Conservation (phyloP, 2,113 vertebrate species). For the Dipodomys spectabilis region DNA sequence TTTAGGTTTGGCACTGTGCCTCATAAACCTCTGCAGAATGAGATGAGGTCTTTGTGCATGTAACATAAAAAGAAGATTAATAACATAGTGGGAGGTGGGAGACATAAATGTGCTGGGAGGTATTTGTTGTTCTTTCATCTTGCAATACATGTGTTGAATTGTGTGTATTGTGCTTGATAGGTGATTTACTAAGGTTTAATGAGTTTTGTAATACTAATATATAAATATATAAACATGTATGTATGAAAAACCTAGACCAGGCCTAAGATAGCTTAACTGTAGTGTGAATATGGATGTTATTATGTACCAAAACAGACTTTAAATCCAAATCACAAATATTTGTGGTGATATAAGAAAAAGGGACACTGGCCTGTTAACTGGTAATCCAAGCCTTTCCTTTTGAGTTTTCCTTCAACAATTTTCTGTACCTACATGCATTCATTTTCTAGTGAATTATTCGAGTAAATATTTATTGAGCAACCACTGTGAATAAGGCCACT, state of each 20-base stretch:
- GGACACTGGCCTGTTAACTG: slow-evolving; percentile 23
- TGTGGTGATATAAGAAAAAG: slow-evolving; percentile 34
- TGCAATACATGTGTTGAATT: neutral
- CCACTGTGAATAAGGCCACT: slow-evolving; percentile 2
- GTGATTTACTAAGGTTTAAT: slow-evolving; percentile 18
- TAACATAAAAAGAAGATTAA: neutral
- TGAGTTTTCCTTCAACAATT: slow-evolving; percentile 48
- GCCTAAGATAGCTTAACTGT: neutral
- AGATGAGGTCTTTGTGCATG: neutral
- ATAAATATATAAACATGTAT: neutral
- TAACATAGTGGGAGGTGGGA: neutral
- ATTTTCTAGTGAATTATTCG: slow-evolving; percentile 41
- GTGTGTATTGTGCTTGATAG: neutral
- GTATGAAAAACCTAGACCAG: neutral
- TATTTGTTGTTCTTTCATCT: neutral
- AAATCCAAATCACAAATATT: slow-evolving; percentile 38
- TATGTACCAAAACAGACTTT: neutral
- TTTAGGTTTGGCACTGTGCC: neutral
- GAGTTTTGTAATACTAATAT: neutral
- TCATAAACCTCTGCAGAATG: neutral
- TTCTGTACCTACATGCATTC: slow-evolving; percentile 41
- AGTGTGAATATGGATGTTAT: neutral
- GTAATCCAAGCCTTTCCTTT: slow-evolving; percentile 34
- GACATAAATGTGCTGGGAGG: neutral
- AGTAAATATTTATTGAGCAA: slow-evolving; percentile 45